A percentile compares a stretch with the other conserved stretches of the same genome.
phyloP scores from a whole-genome alignment of 2,113 vertebrate genomes.

The Tragelaphus buxtoni region DNA sequence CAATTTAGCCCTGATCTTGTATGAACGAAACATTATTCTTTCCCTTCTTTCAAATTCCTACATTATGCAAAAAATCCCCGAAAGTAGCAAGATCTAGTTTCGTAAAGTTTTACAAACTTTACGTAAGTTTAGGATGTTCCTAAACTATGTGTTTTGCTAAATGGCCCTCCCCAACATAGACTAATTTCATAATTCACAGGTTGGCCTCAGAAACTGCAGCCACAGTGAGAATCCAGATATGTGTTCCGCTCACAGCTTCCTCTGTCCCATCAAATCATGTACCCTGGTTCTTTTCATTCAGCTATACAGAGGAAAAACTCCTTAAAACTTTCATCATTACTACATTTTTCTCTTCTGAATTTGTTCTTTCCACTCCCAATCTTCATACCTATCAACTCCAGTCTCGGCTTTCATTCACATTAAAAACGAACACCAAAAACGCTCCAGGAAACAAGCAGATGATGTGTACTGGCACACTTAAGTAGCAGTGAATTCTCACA shows the following conservation, averaged over 20 bases:
- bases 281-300: neutral
- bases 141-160: neutral
- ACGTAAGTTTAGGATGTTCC: neutral
- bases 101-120: neutral
- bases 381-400: neutral
- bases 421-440: neutral
- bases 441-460: neutral
- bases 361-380: neutral
- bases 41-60: neutral
- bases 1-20: neutral
- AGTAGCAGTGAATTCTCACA: neutral
- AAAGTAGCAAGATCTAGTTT: neutral
- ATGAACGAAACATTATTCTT: neutral
- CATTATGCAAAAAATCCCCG: neutral
- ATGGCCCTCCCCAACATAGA: neutral
- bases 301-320: neutral
- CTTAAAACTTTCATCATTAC: neutral
- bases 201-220: neutral
- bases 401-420: neutral
- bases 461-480: neutral
- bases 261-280: neutral
- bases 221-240: neutral
- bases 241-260: neutral
- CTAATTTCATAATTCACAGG: neutral
- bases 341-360: neutral